phyloP scores from a whole-genome alignment of 2,888 invertebrate species.

The Phyllotreta striolata region DNA sequence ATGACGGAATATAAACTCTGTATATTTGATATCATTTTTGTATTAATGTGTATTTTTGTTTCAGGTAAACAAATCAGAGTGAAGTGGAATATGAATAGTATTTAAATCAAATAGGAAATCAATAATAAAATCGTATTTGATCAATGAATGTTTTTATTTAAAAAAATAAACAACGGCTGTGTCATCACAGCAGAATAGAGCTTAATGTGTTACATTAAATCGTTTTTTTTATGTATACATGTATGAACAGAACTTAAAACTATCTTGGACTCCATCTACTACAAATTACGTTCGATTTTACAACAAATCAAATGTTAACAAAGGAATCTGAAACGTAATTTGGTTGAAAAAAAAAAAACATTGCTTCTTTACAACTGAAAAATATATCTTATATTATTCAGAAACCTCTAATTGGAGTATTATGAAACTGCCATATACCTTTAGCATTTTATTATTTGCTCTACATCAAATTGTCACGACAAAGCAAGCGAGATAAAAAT shows the following conservation, averaged over 20 bases:
- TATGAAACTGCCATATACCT: too few relatives aligned
- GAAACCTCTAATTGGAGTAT: not conserved
- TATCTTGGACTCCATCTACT: conserved; percentile 15
- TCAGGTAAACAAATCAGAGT: conserved; percentile 14
- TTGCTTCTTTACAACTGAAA: not conserved
- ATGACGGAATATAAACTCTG: not conserved
- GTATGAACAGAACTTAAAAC: conserved; percentile 26
- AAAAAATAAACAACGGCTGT: conserved; percentile 47
- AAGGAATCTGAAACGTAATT: conserved; percentile 11
- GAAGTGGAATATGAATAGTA: not conserved
- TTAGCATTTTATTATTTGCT: too few relatives aligned
- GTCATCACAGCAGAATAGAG: conserved; percentile 41
- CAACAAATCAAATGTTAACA: conserved; percentile 36
- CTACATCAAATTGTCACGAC: not conserved
- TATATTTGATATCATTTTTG: not conserved
- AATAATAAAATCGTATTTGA: not conserved
- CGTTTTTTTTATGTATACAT: conserved; percentile 31
- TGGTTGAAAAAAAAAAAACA: conserved; percentile 3
- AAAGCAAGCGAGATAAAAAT: not conserved
- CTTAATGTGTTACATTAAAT: conserved; percentile 28
- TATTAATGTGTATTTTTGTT: conserved; percentile 4
- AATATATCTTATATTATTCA: conserved; percentile 2
- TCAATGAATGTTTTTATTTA: conserved; percentile 41
- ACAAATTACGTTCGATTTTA: conserved; percentile 28
- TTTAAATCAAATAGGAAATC: too few relatives aligned